Conservation (phyloP, 2,797 vertebrate species). For the Gymnothorax javanicus region DNA sequence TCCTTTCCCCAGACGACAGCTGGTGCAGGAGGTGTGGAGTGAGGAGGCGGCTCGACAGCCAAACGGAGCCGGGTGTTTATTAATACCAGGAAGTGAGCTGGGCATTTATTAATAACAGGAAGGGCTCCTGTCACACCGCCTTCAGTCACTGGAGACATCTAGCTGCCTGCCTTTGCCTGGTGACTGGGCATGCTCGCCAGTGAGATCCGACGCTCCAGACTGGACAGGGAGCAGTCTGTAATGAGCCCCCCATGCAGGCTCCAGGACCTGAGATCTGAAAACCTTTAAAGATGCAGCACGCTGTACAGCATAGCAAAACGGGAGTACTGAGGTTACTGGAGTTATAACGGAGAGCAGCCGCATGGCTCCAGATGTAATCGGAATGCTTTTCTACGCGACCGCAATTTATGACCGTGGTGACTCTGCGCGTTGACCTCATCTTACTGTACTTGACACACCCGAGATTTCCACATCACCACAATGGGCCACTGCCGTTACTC, state of each 20-base stretch:
- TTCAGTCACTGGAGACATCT: constrained; percentile 58
- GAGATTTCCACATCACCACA: background rate
- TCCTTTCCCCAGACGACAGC: constrained; percentile 76
- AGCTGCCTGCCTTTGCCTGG: constrained; percentile 46
- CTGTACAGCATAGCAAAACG: background rate
- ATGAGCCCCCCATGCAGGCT: background rate
- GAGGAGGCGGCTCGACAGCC: constrained; percentile 48
- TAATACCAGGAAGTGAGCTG: constrained; percentile 54
- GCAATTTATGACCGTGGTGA: background rate
- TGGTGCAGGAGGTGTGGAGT: constrained; percentile 62
- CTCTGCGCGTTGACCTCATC: background rate
- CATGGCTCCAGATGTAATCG: background rate
- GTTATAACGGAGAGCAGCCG: background rate
- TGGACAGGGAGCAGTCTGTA: background rate
- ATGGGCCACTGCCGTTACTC: background rate
- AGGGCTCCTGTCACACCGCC: constrained; percentile 49
- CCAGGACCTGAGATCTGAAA: background rate
- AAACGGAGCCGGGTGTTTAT: constrained; percentile 58
- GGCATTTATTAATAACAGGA: constrained; percentile 63
- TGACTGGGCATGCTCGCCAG: constrained; percentile 38
- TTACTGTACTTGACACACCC: background rate
- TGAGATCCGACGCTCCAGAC: constrained; percentile 30
- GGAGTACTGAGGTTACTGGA: background rate
- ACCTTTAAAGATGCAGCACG: background rate
- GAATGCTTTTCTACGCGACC: background rate